phyloP scores from a whole-genome alignment of 2,113 vertebrate species.

The Syngnathus scovelli region DNA sequence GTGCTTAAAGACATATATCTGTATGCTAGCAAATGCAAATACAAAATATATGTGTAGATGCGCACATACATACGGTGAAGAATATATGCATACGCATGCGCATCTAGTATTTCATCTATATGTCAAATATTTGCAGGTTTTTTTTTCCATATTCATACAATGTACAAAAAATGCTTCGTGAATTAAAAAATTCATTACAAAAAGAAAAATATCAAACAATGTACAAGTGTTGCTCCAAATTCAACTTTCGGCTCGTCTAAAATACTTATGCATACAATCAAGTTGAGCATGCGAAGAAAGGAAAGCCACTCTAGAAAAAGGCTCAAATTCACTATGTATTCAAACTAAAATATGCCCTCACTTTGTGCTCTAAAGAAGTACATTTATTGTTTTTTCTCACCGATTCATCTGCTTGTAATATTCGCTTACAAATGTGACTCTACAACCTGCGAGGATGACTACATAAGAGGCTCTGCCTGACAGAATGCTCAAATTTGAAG shows the following conservation, averaged over 20 bases:
- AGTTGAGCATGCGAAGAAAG: conserved; percentile 88
- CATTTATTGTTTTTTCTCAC: conserved; percentile 80
- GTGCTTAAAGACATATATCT: conserved; percentile 73
- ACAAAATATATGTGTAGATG: conserved; percentile 73
- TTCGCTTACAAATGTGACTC: conserved; percentile 60
- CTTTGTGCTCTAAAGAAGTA: conserved; percentile 89
- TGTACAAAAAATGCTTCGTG: conserved; percentile 99
- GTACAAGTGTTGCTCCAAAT: conserved; percentile 98
- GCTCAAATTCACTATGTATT: conserved; percentile 98
- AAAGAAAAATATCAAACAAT: conserved; percentile 98
- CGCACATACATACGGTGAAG: conserved; percentile 76
- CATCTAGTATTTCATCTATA: conserved; percentile 78
- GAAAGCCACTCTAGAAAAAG: conserved; percentile 86
- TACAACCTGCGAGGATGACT: conserved; percentile 58
- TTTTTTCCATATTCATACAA: conserved; percentile 79
- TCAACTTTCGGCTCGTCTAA: conserved; percentile 94
- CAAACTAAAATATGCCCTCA: conserved; percentile 98
- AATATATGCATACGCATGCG: conserved; percentile 77
- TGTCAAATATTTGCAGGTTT: conserved; percentile 79
- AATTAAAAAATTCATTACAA: conserved; percentile 99
- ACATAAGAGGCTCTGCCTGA: conserved; percentile 55
- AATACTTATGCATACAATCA: conserved; percentile 99
- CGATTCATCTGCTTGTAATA: conserved; percentile 89
- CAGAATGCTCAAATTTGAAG: conserved; percentile 28
- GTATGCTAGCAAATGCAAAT: conserved; percentile 70